phyloP scores from a whole-genome alignment of 2,888 invertebrate genomes.

The Eucriotettix oculatus region DNA sequence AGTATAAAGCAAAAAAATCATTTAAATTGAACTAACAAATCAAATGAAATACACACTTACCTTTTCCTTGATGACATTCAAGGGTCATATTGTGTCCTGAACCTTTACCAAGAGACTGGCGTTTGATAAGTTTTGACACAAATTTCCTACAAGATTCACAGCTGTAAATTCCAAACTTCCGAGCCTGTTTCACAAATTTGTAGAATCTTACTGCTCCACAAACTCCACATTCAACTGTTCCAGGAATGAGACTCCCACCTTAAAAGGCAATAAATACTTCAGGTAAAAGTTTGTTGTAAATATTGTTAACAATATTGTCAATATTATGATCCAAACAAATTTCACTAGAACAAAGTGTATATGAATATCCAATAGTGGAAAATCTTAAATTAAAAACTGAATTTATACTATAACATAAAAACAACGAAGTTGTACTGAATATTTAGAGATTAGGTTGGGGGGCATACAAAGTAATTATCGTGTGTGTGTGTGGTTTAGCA shows the following conservation, averaged over 20 bases:
- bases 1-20: background rate
- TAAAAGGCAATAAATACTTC: background rate
- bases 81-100: conserved; percentile 34
- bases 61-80: conserved; percentile 53
- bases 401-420: no score
- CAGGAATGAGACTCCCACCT: conserved; percentile 3
- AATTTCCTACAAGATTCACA: conserved; percentile 79
- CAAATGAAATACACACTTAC: conserved; percentile 17
- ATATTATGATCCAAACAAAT: no score
- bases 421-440: no score
- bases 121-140: conserved; percentile 64
- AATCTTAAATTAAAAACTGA: no score
- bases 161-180: conserved; percentile 69
- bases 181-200: conserved; percentile 59
- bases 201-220: conserved; percentile 62
- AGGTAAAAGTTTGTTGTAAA: no score
- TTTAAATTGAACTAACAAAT: no score
- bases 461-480: no score
- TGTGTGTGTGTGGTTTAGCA: no score
- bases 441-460: no score
- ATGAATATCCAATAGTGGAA: no score
- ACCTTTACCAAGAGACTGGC: conserved; percentile 41
- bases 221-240: conserved; percentile 51
- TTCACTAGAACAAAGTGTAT: no score
- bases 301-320: no score